Percentiles rank a stretch among this genome's conserved stretches.
Conservation (phyloP, 1,140 invertebrate genomes). For the Musca domestica region DNA sequence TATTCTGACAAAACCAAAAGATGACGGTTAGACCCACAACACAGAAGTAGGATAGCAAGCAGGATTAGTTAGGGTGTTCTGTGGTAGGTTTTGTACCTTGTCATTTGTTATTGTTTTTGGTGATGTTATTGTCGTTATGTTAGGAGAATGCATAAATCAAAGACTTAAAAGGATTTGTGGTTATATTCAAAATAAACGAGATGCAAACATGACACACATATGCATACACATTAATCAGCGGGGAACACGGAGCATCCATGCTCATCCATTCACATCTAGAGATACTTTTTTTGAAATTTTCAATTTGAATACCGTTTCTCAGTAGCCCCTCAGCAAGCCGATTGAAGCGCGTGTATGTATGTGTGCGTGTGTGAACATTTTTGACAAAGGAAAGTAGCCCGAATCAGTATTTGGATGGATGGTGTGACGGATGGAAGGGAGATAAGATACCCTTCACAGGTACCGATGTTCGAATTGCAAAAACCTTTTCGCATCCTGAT, state of each 20-base stretch:
- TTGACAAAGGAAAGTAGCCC: no score
- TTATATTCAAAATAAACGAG: neutral
- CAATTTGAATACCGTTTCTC: neutral
- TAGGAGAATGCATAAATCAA: constrained; percentile 6
- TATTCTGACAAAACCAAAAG: no score
- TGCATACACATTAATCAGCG: constrained; percentile 4
- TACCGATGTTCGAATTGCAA: neutral
- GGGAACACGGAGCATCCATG: neutral
- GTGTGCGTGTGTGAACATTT: no score
- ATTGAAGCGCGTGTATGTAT: neutral
- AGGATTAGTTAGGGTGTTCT: neutral
- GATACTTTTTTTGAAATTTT: neutral
- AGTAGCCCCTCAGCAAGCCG: neutral
- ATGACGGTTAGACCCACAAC: no score
- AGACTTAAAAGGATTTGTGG: constrained; percentile 12
- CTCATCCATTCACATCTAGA: neutral
- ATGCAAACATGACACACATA: neutral
- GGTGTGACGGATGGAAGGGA: no score
- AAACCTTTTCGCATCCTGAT: neutral
- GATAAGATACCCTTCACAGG: neutral
- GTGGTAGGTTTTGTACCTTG: neutral
- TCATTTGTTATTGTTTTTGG: neutral
- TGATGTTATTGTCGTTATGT: constrained; percentile 1
- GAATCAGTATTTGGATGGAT: no score
- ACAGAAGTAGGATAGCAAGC: no score